Conservation (phyloP, 2,888 invertebrate species). For the Eumerus sabulonum region DNA sequence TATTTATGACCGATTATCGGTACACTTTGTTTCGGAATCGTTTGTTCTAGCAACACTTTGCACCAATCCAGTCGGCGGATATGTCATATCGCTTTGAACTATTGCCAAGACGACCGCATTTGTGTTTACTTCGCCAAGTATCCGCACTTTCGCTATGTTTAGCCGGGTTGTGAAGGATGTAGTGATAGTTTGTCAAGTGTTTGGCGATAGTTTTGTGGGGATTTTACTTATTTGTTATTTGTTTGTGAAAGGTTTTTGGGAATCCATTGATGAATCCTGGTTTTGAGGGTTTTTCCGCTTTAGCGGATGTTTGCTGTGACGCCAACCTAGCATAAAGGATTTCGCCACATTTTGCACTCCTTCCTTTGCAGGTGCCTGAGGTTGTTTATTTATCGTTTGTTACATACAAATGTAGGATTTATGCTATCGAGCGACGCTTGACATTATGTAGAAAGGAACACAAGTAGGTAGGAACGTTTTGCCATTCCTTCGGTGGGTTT, state of each 20-base stretch:
- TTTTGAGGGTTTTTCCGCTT: not conserved
- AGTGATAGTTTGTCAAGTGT: conserved; percentile 53
- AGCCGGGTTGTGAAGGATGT: conserved; percentile 5
- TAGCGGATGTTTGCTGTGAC: conserved; percentile 9
- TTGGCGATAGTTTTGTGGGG: conserved; percentile 45
- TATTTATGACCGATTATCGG: conserved; percentile 67
- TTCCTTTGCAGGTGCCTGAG: too few species aligned
- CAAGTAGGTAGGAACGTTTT: too few species aligned
- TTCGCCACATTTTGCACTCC: conserved; percentile 14
- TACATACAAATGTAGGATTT: too few species aligned
- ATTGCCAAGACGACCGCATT: conserved; percentile 24
- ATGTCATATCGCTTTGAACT: conserved; percentile 5
- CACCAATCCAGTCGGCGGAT: conserved; percentile 53
- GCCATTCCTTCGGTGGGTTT: too few species aligned
- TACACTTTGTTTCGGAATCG: conserved; percentile 60
- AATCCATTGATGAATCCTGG: not conserved
- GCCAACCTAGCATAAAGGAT: conserved; percentile 25
- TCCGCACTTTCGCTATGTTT: conserved; percentile 47
- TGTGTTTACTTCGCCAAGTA: conserved; percentile 37
- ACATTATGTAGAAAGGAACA: too few species aligned
- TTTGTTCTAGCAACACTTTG: conserved; percentile 61
- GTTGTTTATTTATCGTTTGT: too few species aligned
- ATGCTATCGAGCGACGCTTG: too few species aligned
- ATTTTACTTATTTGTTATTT: conserved; percentile 43
- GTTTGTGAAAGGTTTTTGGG: conserved; percentile 10